A percentile compares a stretch with the other conserved stretches of the same genome.
phyloP scores from a whole-genome alignment of 2,797 vertebrate species.

The Betta splendens region DNA sequence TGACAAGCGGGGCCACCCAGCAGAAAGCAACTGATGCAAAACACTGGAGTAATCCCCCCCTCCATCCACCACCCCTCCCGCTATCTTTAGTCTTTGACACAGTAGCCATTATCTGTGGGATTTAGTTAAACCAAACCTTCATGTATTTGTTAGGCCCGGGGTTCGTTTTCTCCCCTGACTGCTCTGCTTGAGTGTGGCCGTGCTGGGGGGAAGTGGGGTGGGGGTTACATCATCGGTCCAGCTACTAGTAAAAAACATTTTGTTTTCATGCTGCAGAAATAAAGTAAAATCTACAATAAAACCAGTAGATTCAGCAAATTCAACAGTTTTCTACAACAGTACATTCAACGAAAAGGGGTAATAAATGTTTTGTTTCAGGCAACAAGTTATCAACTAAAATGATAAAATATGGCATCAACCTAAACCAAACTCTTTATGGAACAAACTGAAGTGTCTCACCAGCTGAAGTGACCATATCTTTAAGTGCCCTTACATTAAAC shows the following conservation, averaged over 20 bases:
- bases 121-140: slow-evolving; percentile 94
- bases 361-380: no score
- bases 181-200: slow-evolving; percentile 79
- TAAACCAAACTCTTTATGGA: no score
- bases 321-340: not conserved
- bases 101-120: slow-evolving; percentile 98
- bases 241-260: slow-evolving; percentile 20
- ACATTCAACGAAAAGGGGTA: no score
- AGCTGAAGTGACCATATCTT: no score
- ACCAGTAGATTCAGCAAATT: not conserved
- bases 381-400: no score
- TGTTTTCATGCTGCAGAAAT: not conserved
- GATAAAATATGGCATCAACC: no score
- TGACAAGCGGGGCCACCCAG: slow-evolving; percentile 98
- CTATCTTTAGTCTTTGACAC: slow-evolving; percentile 97
- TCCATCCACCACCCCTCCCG: slow-evolving; percentile 91
- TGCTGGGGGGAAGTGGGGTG: slow-evolving; percentile 17
- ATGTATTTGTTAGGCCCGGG: slow-evolving; percentile 94
- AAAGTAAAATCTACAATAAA: not conserved
- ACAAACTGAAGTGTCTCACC: no score
- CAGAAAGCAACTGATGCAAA: slow-evolving; percentile 99
- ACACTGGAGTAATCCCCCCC: slow-evolving; percentile 94
- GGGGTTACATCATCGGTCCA: slow-evolving; percentile 51
- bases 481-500: no score
- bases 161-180: slow-evolving; percentile 83